A percentile compares a stretch with the other conserved stretches of the same genome.
These are phyloP conservation scores for Pluvialis apricaria DNA, from an alignment of 2,113 vertebrate genomes.

Conservation along the genomic window DNA sequence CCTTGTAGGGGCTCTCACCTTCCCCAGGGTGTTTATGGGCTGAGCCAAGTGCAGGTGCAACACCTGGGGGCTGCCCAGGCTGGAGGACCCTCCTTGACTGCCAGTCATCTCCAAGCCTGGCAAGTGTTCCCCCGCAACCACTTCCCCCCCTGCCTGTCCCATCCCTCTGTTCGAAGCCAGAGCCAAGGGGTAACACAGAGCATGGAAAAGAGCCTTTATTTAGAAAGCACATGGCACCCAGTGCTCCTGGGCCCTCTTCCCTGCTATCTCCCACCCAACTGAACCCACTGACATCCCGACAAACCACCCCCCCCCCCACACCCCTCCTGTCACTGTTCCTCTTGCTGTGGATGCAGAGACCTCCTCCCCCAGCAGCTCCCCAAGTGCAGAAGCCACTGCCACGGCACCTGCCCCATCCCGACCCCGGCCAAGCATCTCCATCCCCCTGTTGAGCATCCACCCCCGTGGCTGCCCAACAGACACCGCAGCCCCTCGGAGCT, in stretches of 20 bases:
- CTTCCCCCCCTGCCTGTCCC: neutral
- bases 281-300: neutral
- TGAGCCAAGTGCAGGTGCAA: neutral
- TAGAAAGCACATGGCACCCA: neutral
- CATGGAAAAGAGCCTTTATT: constrained; percentile 35
- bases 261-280: neutral
- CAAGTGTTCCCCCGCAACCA: neutral
- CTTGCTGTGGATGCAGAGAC: neutral
- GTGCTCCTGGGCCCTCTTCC: neutral
- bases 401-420: neutral
- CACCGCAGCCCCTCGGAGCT: neutral
- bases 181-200: neutral
- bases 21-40: neutral
- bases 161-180: neutral
- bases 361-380: neutral
- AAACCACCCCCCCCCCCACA: neutral
- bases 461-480: neutral
- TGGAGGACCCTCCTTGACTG: neutral
- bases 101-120: neutral
- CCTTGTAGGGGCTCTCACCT: neutral
- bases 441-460: neutral
- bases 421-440: neutral
- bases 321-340: neutral
- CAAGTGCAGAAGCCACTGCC: neutral
- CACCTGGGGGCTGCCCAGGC: neutral